phyloP scores from a whole-genome alignment of 2,113 vertebrate genomes.

The Cyanistes caeruleus region DNA sequence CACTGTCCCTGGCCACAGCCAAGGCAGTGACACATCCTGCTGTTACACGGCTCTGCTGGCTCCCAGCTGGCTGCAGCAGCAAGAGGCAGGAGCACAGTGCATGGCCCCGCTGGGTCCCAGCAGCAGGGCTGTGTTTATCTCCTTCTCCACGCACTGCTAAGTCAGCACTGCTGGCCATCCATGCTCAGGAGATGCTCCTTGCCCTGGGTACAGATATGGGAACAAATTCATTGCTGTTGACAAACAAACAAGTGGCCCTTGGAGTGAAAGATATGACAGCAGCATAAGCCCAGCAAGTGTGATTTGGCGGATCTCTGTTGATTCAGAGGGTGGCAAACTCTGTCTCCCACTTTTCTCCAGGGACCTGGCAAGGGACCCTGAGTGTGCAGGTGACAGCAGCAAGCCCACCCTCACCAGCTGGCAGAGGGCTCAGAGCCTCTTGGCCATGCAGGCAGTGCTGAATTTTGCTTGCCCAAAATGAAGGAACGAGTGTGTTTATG shows the following conservation, averaged over 20 bases:
- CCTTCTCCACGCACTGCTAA: background rate
- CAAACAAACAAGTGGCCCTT: background rate
- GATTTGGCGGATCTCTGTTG: background rate
- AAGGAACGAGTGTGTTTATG: background rate
- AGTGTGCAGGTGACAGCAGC: background rate
- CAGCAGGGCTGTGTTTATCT: background rate
- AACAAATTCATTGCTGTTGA: background rate
- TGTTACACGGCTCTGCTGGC: background rate
- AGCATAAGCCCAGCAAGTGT: background rate
- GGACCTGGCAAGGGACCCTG: fast-evolving
- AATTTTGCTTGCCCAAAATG: background rate
- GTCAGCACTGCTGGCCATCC: background rate
- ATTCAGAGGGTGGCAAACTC: background rate
- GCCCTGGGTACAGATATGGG: background rate
- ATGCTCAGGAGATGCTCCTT: background rate
- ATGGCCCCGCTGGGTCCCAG: fast-evolving
- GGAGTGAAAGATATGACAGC: background rate
- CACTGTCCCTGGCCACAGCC: background rate
- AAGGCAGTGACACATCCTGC: background rate
- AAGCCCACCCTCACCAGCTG: background rate
- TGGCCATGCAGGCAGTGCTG: fast-evolving
- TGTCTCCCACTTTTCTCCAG: background rate
- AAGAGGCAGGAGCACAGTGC: fast-evolving
- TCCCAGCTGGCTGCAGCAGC: fast-evolving
- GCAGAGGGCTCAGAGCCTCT: background rate